Base-by-base conservation (phyloP, 1,140 invertebrate genomes). In the Lasaia peninsularis region DNA sequence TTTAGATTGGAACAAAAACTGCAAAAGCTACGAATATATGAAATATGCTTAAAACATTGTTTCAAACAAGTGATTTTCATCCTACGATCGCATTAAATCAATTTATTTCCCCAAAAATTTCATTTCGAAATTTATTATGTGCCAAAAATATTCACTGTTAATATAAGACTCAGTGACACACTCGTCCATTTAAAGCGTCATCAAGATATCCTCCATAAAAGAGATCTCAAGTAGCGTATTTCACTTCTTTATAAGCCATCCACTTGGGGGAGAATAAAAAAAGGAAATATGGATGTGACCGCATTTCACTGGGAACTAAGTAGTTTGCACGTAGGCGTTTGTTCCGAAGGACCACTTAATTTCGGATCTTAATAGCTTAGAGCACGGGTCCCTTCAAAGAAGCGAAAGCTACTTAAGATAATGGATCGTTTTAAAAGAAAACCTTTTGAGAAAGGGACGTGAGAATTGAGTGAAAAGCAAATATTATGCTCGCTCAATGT, bases 201-300 rank as follows among this genome's bases (percentile, higher is more conserved):
- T 48, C 44, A 21, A 48, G 44, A 21, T 48, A 40, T 16, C 40
- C 40, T 44, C 11, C 18, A 44, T 44, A 18, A 44, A 44, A 18
- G 40, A 44, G 40, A 44, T 44, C 18, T 44, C 40, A 44, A 44
- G 40, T 44, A 44, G 40, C 40, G 18, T 44, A 44, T 44, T 44
- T 44, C 10, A 44, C 40, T 44, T 44, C 40, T 44, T 44, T 44
- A 44, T 18, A 44, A 44, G 40, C 40, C 40, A 44, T 11, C 44
- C 18, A 21, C 44, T 48, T 48, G 44, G 20, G 44, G 44, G 44
- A 20, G 44, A 48, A 21, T 48, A 48, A 48, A 48, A n/a, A 48
- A 48, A 48, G 44, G 44, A 48, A 48, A 48, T 48, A 48, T 48
- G 44, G 44, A 48, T 48, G 44, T 21, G 44, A 48, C 44, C 44